These are phyloP conservation scores for Papilio glaucus DNA, from an alignment of 1,140 invertebrate species.

Conservation along the genomic window DNA sequence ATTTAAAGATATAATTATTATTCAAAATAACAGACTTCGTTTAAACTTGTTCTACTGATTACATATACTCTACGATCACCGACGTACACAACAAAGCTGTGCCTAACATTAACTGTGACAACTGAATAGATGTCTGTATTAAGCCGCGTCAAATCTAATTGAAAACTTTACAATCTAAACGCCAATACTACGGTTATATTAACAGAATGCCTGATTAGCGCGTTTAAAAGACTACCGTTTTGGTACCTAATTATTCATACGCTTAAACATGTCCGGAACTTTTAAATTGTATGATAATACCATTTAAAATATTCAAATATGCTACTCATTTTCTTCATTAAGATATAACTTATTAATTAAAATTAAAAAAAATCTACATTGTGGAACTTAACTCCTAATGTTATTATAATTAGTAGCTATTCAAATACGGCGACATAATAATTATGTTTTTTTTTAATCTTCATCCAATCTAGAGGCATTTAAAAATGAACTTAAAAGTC, in stretches of 20 bases:
- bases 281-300: neutral
- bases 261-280: neutral
- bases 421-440: no score
- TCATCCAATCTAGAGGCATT: no score
- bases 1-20: no score
- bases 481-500: no score
- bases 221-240: constrained; percentile 1
- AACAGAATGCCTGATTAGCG: neutral
- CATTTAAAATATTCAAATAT: neutral
- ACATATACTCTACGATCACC: neutral
- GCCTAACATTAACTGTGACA: constrained; percentile 15
- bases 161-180: constrained; percentile 19
- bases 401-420: no score
- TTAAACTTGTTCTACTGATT: constrained; percentile 3
- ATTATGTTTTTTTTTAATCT: no score
- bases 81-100: constrained; percentile 9
- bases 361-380: no score
- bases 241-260: neutral
- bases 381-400: no score
- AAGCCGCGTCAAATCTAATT: constrained; percentile 22
- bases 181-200: neutral
- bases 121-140: constrained; percentile 24
- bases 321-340: no score
- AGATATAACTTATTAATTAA: no score
- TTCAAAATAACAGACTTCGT: neutral